phyloP scores from a whole-genome alignment of 2,797 vertebrate genomes.

The Myripristis jacobus region DNA sequence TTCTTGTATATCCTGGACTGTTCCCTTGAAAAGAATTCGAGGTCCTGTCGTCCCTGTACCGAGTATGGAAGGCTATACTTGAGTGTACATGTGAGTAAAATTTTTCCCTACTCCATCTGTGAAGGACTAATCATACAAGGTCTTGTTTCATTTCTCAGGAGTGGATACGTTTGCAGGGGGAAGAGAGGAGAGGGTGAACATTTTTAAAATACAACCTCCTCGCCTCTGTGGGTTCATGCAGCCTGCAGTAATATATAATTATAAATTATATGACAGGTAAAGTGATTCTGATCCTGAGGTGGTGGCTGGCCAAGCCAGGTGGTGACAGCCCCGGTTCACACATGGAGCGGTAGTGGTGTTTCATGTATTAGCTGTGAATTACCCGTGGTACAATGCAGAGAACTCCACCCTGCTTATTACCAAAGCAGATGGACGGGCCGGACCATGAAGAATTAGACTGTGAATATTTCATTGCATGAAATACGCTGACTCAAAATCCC shows the following conservation, averaged over 20 bases:
- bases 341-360: background rate
- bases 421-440: slow-evolving; percentile 18
- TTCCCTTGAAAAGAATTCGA: too few species aligned
- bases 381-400: too few species aligned
- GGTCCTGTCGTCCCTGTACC: too few species aligned
- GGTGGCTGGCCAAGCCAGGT: background rate
- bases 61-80: too few species aligned
- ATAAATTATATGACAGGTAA: background rate
- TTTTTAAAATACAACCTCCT: background rate
- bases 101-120: too few species aligned
- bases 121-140: too few species aligned
- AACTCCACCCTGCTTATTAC: slow-evolving; percentile 2
- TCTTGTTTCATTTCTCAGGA: background rate
- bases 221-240: background rate
- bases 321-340: background rate
- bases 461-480: slow-evolving; percentile 63
- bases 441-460: slow-evolving; percentile 43
- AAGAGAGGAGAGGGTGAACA: background rate
- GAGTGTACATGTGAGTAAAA: too few species aligned
- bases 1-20: too few species aligned
- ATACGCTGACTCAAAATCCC: slow-evolving; percentile 57
- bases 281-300: background rate
- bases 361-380: background rate
- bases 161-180: background rate
- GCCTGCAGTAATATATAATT: background rate